These are phyloP conservation scores for Cebus imitator DNA, from an alignment of 2,113 vertebrate genomes.

Conservation along the genomic window DNA sequence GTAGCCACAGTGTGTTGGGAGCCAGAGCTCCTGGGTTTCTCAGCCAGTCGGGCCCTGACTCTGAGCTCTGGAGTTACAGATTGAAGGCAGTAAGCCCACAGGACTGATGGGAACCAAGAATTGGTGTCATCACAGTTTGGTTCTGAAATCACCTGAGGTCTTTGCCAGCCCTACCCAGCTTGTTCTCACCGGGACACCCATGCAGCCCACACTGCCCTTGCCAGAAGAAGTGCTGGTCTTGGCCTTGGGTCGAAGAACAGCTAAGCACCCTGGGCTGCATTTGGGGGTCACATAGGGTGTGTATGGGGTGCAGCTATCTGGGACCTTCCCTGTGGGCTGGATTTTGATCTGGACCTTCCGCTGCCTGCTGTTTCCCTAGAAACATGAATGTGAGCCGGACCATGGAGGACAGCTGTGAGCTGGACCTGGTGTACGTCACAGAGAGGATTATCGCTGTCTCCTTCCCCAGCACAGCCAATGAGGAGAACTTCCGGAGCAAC, in stretches of 20 bases:
- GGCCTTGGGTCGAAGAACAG: neutral
- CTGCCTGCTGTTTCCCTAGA: slow-evolving; percentile 73
- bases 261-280: too few species aligned
- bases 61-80: neutral
- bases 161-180: neutral
- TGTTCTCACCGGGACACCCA: fast-evolving
- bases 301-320: fast-evolving
- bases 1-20: fast-evolving
- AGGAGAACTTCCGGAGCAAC: slow-evolving; percentile 93
- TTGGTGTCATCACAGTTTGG: neutral
- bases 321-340: neutral
- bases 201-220: neutral
- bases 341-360: neutral
- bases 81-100: neutral
- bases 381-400: slow-evolving; percentile 88
- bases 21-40: neutral
- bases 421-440: slow-evolving; percentile 95
- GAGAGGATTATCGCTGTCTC: slow-evolving; percentile 95
- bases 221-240: neutral
- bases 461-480: slow-evolving; percentile 90
- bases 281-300: fast-evolving
- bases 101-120: neutral
- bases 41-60: neutral
- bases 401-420: slow-evolving; percentile 95
- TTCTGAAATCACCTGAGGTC: neutral